Conservation (phyloP, 2,888 invertebrate species). For the Caenorhabditis japonica region DNA sequence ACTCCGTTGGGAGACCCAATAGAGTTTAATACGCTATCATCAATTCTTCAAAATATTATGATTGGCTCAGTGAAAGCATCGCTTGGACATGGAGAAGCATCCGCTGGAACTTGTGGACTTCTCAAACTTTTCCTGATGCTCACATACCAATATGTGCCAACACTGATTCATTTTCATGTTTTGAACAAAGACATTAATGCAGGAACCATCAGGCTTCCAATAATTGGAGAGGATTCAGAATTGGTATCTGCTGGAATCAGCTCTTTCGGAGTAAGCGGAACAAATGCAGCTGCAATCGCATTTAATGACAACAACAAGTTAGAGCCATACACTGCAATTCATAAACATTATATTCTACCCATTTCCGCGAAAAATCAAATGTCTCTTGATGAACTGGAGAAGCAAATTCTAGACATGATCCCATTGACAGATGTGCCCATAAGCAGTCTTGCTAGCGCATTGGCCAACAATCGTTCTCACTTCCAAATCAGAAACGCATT, state of each 20-base stretch:
- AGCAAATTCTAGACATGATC: conserved; percentile 32
- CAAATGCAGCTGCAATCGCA: conserved; percentile 70
- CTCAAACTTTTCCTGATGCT: conserved; percentile 68
- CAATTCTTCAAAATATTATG: conserved; percentile 54
- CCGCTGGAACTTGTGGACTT: conserved; percentile 72
- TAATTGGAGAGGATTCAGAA: conserved; percentile 65
- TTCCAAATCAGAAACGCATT: conserved; percentile 42
- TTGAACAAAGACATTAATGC: conserved; percentile 70
- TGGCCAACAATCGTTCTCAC: conserved; percentile 43
- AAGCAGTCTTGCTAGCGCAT: conserved; percentile 35
- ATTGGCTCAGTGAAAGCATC: conserved; percentile 69
- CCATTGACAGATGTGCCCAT: conserved; percentile 39
- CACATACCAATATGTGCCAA: conserved; percentile 64
- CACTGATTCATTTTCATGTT: conserved; percentile 66
- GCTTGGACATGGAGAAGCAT: conserved; percentile 75
- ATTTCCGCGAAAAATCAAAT: conserved; percentile 66
- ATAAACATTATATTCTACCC: conserved; percentile 58
- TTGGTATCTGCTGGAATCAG: conserved; percentile 65
- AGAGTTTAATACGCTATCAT: conserved; percentile 70
- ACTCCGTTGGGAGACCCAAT: conserved; percentile 77
- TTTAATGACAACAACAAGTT: conserved; percentile 49
- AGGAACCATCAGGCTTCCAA: conserved; percentile 56
- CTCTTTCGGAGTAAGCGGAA: conserved; percentile 76
- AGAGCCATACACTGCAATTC: conserved; percentile 38
- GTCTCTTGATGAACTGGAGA: conserved; percentile 57